Conservation (phyloP, 2,888 invertebrate species). For the Candidula unifasciata region DNA sequence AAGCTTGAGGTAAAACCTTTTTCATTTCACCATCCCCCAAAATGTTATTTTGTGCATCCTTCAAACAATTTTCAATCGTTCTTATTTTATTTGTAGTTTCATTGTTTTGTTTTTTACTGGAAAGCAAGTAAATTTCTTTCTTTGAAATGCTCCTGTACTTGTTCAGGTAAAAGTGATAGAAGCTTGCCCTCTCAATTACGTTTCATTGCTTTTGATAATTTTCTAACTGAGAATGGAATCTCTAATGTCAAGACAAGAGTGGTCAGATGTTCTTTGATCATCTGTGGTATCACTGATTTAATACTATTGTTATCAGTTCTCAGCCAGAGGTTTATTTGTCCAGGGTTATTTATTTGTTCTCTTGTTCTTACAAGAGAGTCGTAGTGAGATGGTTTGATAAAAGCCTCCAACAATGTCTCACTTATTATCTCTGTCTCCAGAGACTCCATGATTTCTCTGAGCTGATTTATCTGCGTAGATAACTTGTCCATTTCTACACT, state of each 20-base stretch:
- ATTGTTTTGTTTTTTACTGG: too few species aligned
- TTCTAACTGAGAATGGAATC: too few species aligned
- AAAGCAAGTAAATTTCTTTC: background rate
- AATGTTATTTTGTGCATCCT: background rate
- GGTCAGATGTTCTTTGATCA: conserved; percentile 14
- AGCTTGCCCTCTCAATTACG: conserved; percentile 7
- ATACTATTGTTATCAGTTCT: background rate
- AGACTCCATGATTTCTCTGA: conserved; percentile 57
- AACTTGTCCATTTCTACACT: conserved; percentile 13
- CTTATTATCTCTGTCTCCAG: conserved; percentile 53
- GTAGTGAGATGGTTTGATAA: conserved; percentile 48
- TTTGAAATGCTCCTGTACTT: background rate
- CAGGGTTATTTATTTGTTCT: background rate
- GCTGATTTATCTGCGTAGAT: conserved; percentile 53
- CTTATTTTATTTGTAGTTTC: background rate
- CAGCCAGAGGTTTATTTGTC: background rate
- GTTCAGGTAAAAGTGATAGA: background rate
- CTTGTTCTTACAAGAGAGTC: conserved; percentile 39
- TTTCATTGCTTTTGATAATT: background rate
- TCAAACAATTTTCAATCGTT: background rate
- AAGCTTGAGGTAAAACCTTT: background rate
- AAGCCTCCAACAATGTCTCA: background rate
- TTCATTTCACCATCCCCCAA: conserved; percentile 7
- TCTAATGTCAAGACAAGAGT: conserved; percentile 12
- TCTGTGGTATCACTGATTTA: background rate